phyloP scores from a whole-genome alignment of 2,888 invertebrate species.

The Clepsis dumicolana region DNA sequence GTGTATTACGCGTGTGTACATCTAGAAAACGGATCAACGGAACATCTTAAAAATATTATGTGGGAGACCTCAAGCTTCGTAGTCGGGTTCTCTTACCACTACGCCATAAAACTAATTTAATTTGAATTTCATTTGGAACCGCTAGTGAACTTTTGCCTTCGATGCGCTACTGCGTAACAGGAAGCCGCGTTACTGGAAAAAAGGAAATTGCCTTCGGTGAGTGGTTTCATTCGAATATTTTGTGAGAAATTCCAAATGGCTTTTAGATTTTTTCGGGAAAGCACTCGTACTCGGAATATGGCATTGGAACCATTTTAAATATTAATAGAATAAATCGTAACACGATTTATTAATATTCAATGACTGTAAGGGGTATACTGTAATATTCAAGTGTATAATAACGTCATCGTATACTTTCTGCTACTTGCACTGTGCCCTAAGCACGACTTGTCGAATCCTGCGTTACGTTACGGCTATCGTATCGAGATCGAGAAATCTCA shows the following conservation, averaged over 20 bases:
- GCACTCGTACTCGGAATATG: constrained; percentile 40
- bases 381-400: background rate
- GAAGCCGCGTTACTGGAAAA: constrained; percentile 30
- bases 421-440: no score
- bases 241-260: constrained; percentile 64
- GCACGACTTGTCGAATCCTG: no score
- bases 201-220: constrained; percentile 43
- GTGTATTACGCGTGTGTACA: no score
- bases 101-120: no score
- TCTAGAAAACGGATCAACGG: no score
- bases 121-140: no score
- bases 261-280: constrained; percentile 59
- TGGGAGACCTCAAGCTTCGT: no score
- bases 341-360: constrained; percentile 11
- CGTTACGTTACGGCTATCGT: no score
- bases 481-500: no score
- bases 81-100: no score
- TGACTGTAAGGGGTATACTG: background rate
- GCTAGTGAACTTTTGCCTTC: background rate
- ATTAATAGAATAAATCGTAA: constrained; percentile 18
- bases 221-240: constrained; percentile 68
- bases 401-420: no score
- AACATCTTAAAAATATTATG: no score
- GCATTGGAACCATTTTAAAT: constrained; percentile 28
- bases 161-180: constrained; percentile 21